Percentiles rank a stretch among this genome's conserved stretches.
These are phyloP conservation scores for Sebastes nivosus DNA, from an alignment of 2,797 vertebrate genomes.

Conservation along the genomic window DNA sequence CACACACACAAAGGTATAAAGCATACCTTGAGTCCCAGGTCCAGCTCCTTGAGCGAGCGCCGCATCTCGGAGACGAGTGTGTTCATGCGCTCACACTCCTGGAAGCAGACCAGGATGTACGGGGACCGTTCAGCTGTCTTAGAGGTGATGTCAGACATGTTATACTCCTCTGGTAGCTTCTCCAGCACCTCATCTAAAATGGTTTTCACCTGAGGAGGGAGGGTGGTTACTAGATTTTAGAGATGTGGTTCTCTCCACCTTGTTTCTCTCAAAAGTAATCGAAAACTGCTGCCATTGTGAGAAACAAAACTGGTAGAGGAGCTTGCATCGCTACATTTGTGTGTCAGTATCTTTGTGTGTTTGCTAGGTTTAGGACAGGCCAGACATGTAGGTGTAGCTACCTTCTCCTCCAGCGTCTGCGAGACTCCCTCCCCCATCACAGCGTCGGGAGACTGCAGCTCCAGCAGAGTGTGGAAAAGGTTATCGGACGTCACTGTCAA, in stretches of 20 bases:
- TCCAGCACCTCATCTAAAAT: slow-evolving; percentile 82
- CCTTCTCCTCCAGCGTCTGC: slow-evolving; percentile 86
- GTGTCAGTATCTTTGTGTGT: not conserved
- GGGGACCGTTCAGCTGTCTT: slow-evolving; percentile 83
- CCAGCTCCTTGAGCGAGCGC: slow-evolving; percentile 83
- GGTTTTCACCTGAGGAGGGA: slow-evolving; percentile 78
- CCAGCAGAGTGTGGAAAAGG: slow-evolving; percentile 85
- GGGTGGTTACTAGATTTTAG: not conserved
- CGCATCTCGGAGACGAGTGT: slow-evolving; percentile 78
- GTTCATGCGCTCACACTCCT: slow-evolving; percentile 87
- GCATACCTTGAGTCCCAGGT: slow-evolving; percentile 84
- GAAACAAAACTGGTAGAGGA: not conserved
- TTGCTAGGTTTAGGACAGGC: not conserved
- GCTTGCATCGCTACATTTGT: not conserved
- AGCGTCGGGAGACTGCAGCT: slow-evolving; percentile 84
- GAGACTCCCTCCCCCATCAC: slow-evolving; percentile 81
- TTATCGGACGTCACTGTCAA: slow-evolving; percentile 84
- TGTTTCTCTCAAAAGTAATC: not conserved
- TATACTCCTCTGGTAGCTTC: slow-evolving; percentile 85
- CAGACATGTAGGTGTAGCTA: slow-evolving; percentile 19
- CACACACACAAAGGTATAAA: not conserved
- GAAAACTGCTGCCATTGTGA: not conserved
- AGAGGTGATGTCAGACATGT: slow-evolving; percentile 85
- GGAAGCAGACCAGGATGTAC: slow-evolving; percentile 85
- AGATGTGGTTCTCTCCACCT: not conserved